Evolutionary conservation across 2,888 invertebrate species (phyloP).

Genomic region (Marronus borbonicus): DNA sequence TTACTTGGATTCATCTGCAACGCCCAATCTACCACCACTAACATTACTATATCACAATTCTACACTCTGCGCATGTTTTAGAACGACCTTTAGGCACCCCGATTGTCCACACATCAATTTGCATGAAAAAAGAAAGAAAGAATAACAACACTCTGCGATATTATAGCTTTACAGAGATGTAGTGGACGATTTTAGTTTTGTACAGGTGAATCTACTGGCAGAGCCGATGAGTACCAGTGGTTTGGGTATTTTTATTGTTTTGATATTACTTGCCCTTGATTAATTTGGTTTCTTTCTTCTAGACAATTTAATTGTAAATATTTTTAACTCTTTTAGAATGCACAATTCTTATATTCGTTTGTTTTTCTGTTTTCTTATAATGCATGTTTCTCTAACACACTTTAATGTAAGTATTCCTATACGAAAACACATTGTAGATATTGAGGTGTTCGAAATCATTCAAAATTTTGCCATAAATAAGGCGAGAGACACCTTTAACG

Average conservation of each 20-base stretch:
- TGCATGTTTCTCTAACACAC: slow-evolving; percentile 41
- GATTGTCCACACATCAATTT: background rate
- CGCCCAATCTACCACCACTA: slow-evolving; percentile 1
- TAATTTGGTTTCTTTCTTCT: no score
- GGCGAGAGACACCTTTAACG: no score
- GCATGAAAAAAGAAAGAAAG: slow-evolving; percentile 3
- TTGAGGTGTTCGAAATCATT: background rate
- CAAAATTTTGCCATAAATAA: background rate
- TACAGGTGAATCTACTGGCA: no score
- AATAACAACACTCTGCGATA: background rate
- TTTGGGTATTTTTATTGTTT: no score
- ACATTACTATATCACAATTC: slow-evolving; percentile 1
- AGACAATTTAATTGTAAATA: background rate
- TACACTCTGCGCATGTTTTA: slow-evolving; percentile 29
- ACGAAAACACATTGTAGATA: background rate
- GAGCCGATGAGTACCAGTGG: no score
- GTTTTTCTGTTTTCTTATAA: slow-evolving; percentile 32
- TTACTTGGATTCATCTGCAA: slow-evolving; percentile 35
- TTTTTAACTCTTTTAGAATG: background rate
- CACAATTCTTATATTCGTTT: slow-evolving; percentile 30
- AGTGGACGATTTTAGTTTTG: background rate
- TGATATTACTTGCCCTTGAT: no score
- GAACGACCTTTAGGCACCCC: background rate
- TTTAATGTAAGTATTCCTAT: slow-evolving; percentile 29
- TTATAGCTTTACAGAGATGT: background rate